phyloP scores from a whole-genome alignment of 2,797 vertebrate genomes.

The Poeciliopsis turneri region DNA sequence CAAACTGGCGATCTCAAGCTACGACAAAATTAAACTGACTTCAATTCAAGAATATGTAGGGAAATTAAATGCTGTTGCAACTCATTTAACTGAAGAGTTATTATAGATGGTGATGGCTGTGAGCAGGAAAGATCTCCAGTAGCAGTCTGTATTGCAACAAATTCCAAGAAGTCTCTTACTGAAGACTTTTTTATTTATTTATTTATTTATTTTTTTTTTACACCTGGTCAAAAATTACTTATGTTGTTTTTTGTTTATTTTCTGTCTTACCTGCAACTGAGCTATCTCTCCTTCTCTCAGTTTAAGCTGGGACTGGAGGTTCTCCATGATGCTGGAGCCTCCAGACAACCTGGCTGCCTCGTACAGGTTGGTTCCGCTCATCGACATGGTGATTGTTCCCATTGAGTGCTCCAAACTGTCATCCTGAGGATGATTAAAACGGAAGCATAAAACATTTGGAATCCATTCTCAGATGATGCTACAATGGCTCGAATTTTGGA shows the following conservation, averaged over 20 bases:
- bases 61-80: no score
- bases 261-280: constrained; percentile 89
- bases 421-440: constrained; percentile 78
- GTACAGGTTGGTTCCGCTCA: constrained; percentile 90
- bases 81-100: no score
- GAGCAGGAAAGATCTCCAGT: no score
- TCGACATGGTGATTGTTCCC: constrained; percentile 82
- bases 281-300: constrained; percentile 93
- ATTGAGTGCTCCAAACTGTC: constrained; percentile 89
- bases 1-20: constrained; percentile 93
- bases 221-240: background rate
- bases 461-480: background rate
- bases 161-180: no score
- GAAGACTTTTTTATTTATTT: no score
- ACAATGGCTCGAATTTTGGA: background rate
- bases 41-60: no score
- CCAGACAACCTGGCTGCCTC: constrained; percentile 92
- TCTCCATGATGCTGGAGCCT: constrained; percentile 95
- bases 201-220: no score
- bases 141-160: no score
- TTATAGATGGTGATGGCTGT: no score
- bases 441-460: background rate
- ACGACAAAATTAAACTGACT: constrained; percentile 4
- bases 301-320: constrained; percentile 96
- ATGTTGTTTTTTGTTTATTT: no score